Evolutionary conservation across 2,797 vertebrate species (phyloP).

Genomic region (Chaetophractus vellerosus): DNA sequence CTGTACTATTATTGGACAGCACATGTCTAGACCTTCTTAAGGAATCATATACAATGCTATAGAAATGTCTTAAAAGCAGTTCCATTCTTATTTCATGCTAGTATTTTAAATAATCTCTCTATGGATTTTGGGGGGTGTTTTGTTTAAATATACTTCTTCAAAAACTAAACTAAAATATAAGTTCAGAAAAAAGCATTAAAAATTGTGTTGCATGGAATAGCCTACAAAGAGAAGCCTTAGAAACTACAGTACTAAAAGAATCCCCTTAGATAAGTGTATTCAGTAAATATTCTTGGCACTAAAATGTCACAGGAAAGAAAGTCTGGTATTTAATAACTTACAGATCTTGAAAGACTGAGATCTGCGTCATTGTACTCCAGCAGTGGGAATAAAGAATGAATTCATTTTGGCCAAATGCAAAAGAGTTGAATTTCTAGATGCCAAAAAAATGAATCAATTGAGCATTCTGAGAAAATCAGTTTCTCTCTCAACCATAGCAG

Average conservation of each 20-base stretch:
- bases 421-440: neutral
- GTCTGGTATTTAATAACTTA: constrained; percentile 51
- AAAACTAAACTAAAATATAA: constrained; percentile 49
- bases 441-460: neutral
- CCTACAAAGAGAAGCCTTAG: neutral
- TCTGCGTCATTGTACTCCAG: neutral
- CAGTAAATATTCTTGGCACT: constrained; percentile 21
- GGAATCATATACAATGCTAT: neutral
- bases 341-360: constrained; percentile 41
- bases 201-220: neutral
- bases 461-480: neutral
- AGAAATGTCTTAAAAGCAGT: neutral
- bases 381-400: neutral
- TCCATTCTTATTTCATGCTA: neutral
- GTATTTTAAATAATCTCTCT: neutral
- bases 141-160: constrained; percentile 51
- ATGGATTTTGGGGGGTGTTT: neutral
- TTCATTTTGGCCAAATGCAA: neutral
- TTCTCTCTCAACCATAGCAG: neutral
- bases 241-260: constrained; percentile 15
- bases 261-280: neutral
- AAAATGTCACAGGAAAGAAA: neutral
- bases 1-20: neutral
- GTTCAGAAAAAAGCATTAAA: constrained; percentile 43
- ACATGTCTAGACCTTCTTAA: neutral